Conservation (phyloP, 2,888 invertebrate species). For the Drosophila nigricruria region DNA sequence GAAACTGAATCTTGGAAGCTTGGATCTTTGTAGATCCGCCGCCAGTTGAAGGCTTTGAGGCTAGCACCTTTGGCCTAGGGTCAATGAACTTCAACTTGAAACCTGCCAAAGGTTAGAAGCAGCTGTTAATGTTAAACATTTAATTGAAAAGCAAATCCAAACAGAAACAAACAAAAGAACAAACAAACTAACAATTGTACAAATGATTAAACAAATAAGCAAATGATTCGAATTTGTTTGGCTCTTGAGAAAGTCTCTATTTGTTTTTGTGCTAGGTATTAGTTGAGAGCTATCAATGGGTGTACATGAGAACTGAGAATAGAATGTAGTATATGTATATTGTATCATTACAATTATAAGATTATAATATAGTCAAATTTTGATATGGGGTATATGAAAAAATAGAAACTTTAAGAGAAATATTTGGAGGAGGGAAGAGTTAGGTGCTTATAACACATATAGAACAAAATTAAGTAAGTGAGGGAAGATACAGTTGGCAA, state of each 20-base stretch:
- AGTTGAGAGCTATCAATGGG: background rate
- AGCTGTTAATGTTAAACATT: constrained; percentile 45
- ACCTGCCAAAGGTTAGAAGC: constrained; percentile 50
- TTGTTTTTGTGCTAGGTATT: constrained; percentile 1
- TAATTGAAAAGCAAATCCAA: constrained; percentile 55
- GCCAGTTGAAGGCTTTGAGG: constrained; percentile 52
- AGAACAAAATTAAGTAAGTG: too few relatives aligned
- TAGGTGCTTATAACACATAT: too few relatives aligned
- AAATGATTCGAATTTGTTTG: constrained; percentile 45
- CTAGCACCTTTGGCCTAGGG: constrained; percentile 62
- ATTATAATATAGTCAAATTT: too few relatives aligned
- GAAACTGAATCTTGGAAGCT: constrained; percentile 31
- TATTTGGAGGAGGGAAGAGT: too few relatives aligned
- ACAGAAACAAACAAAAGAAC: constrained; percentile 11
- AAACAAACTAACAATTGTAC: constrained; percentile 19
- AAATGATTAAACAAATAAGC: constrained; percentile 35
- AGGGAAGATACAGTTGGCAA: too few relatives aligned
- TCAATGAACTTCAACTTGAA: constrained; percentile 77
- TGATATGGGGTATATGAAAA: too few relatives aligned
- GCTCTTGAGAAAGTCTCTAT: constrained; percentile 35
- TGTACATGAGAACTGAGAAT: too few relatives aligned
- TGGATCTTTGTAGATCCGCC: constrained; percentile 30
- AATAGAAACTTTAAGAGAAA: too few relatives aligned
- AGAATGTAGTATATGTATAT: too few relatives aligned
- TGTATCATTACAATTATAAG: too few relatives aligned